Conservation (phyloP, 2,113 vertebrate species). For the Macrotus californicus region DNA sequence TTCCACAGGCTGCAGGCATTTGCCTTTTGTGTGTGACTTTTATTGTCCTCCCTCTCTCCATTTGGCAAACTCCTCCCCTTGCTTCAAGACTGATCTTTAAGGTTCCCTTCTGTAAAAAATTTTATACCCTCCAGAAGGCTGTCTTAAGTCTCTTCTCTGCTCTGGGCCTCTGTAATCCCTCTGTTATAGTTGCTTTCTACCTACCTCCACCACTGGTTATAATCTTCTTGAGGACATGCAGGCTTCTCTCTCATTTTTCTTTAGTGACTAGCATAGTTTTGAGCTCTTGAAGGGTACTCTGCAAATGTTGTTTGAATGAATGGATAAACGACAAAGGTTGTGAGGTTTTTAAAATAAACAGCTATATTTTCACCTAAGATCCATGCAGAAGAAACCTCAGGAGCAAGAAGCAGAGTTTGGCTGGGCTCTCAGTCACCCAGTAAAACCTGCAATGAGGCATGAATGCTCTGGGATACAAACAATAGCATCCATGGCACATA, state of each 20-base stretch:
- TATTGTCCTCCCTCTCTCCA: background rate
- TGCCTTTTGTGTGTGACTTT: background rate
- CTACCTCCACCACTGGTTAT: background rate
- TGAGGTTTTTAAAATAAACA: background rate
- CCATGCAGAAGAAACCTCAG: background rate
- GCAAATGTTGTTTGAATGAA: background rate
- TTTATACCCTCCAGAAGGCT: background rate
- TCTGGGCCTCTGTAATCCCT: background rate
- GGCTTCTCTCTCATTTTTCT: background rate
- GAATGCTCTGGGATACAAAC: background rate
- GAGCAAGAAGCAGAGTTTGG: background rate
- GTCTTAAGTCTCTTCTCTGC: background rate
- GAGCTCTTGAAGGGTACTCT: background rate
- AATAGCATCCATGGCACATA: accelerated
- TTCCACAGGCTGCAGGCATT: background rate
- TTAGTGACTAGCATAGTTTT: background rate
- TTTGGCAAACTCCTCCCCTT: background rate
- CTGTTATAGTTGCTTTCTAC: background rate
- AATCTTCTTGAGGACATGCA: background rate
- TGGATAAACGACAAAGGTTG: background rate
- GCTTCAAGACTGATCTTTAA: background rate
- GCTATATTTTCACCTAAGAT: background rate
- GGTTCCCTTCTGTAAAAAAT: background rate
- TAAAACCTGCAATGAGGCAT: background rate
- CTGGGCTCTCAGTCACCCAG: background rate